A percentile compares a stretch with the other conserved stretches of the same genome.
These are phyloP conservation scores for Aphyosemion australe DNA, from an alignment of 2,113 vertebrate species.

Conservation along the genomic window DNA sequence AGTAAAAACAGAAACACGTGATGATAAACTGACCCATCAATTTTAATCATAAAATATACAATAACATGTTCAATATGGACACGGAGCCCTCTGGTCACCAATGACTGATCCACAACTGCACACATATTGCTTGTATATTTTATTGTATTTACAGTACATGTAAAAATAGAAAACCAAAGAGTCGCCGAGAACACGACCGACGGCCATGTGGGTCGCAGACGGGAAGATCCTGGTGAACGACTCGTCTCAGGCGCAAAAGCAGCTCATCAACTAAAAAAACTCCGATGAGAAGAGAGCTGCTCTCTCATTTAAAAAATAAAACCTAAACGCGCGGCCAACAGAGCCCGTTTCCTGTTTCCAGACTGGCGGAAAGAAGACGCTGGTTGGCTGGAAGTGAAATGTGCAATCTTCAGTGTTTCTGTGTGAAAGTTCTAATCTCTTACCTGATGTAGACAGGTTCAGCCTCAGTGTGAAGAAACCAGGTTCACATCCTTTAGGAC, in stretches of 20 bases:
- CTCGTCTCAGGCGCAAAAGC: slow-evolving; percentile 18
- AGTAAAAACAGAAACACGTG: too few relatives aligned
- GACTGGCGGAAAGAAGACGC: slow-evolving; percentile 30
- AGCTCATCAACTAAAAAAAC: not conserved
- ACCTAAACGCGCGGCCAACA: slow-evolving; percentile 15
- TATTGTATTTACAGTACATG: slow-evolving; percentile 85
- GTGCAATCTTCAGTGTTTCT: slow-evolving; percentile 40
- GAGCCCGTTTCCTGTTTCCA: slow-evolving; percentile 4
- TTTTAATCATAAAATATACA: not conserved
- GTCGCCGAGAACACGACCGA: slow-evolving; percentile 72
- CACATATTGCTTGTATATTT: slow-evolving; percentile 81
- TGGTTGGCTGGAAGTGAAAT: slow-evolving; percentile 27
- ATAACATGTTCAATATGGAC: not conserved
- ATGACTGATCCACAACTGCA: slow-evolving; percentile 29
- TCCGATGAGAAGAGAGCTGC: too few relatives aligned
- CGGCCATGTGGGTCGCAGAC: slow-evolving; percentile 61
- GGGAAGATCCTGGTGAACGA: slow-evolving; percentile 38
- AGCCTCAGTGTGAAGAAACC: too few relatives aligned
- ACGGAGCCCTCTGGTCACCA: not conserved
- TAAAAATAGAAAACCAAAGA: slow-evolving; percentile 72
- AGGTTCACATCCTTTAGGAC: too few relatives aligned
- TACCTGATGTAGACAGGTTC: too few relatives aligned
- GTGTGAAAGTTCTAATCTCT: too few relatives aligned
- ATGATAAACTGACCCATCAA: too few relatives aligned
- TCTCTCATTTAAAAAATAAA: not conserved